Conservation (phyloP, 1,140 invertebrate genomes). For the Sweltsa coloradensis region DNA sequence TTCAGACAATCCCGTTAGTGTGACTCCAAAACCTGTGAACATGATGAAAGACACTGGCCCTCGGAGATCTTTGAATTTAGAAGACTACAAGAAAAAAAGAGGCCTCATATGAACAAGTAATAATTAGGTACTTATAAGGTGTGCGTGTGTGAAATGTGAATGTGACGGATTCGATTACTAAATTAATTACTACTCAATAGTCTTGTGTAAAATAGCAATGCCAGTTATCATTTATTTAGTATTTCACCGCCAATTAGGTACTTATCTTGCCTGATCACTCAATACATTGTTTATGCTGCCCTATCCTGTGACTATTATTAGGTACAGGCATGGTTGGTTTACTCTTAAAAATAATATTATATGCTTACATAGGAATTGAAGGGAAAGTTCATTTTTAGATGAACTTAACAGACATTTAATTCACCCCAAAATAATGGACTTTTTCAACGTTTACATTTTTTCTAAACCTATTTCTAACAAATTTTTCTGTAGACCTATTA, state of each 20-base stretch:
- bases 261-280: no score
- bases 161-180: neutral
- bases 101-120: slow-evolving; percentile 64
- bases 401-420: no score
- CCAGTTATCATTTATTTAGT: neutral
- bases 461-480: no score
- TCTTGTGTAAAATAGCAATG: neutral
- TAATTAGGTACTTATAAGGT: neutral
- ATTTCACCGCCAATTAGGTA: neutral
- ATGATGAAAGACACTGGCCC: slow-evolving; percentile 70
- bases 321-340: no score
- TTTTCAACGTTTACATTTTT: no score
- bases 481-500: no score
- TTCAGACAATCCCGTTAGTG: slow-evolving; percentile 53
- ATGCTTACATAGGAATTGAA: no score
- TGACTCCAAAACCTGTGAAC: slow-evolving; percentile 58
- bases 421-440: no score
- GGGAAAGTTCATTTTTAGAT: no score
- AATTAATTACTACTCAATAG: neutral
- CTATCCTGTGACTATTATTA: no score
- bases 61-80: slow-evolving; percentile 80
- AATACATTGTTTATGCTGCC: no score
- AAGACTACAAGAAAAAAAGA: slow-evolving; percentile 93
- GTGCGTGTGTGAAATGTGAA: neutral
- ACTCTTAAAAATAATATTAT: no score